Evolutionary conservation across 1,140 invertebrate species (phyloP).

Genomic region (Spodoptera litura): DNA sequence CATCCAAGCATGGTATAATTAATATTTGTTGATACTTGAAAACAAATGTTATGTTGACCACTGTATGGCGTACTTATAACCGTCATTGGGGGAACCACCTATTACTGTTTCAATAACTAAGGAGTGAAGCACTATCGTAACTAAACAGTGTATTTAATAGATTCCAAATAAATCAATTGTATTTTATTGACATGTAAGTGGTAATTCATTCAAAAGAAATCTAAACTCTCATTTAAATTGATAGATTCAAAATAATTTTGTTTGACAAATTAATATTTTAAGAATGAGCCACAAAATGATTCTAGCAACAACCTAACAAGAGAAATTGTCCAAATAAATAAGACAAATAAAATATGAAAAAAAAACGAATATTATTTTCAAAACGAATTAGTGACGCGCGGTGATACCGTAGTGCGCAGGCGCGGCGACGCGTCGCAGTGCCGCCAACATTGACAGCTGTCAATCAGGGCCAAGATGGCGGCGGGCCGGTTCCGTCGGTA

Average conservation of each 20-base stretch:
- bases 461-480: slow-evolving; percentile 85
- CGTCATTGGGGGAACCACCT: no score
- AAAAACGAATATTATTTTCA: slow-evolving; percentile 59
- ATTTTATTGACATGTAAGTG: no score
- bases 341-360: background rate
- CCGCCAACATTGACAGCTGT: slow-evolving; percentile 85
- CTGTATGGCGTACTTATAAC: no score
- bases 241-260: no score
- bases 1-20: no score
- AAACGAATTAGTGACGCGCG: slow-evolving; percentile 65
- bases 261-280: no score
- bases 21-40: no score
- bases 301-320: background rate
- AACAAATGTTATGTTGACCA: no score
- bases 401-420: slow-evolving; percentile 69
- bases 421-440: slow-evolving; percentile 80
- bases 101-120: no score
- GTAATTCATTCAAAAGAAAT: no score
- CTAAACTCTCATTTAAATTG: no score
- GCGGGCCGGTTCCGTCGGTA: slow-evolving; percentile 73
- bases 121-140: background rate
- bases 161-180: no score
- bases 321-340: slow-evolving; percentile 41
- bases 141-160: background rate
- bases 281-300: background rate